Evolutionary conservation across 1,140 invertebrate species (phyloP).

Genomic region (Trichonephila clavipes): DNA sequence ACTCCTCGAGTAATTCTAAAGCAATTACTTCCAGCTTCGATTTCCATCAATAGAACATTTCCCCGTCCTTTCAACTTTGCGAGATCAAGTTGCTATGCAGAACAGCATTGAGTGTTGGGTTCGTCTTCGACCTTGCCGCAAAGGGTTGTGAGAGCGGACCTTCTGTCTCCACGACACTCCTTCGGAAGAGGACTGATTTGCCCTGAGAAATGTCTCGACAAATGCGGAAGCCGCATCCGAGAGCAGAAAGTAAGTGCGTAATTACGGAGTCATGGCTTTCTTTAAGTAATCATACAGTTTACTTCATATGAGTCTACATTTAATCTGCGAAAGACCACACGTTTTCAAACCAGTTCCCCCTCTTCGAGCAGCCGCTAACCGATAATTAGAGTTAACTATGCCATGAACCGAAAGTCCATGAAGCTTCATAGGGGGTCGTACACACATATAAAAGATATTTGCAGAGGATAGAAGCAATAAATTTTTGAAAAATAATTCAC

Average conservation of each 20-base stretch:
- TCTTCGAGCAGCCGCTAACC: constrained; percentile 25
- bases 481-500: not conserved
- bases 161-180: not conserved
- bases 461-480: not conserved
- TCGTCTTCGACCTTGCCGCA: not conserved
- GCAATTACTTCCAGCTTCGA: too few species aligned
- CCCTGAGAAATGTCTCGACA: constrained; percentile 19
- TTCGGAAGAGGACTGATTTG: not conserved
- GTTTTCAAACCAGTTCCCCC: constrained; percentile 58
- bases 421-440: not conserved
- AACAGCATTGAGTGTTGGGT: not conserved
- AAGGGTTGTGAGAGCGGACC: constrained; percentile 7
- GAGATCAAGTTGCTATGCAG: not conserved
- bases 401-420: constrained; percentile 19
- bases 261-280: constrained; percentile 27
- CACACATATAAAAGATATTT: not conserved
- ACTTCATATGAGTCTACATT: constrained; percentile 35
- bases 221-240: constrained; percentile 9
- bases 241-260: constrained; percentile 26
- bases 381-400: constrained; percentile 66
- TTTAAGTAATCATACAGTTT: constrained; percentile 55
- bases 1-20: too few species aligned
- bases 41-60: too few species aligned
- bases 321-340: constrained; percentile 62
- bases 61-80: too few species aligned